Conservation (phyloP, 2,888 invertebrate genomes). For the Pseudococcus longispinus region DNA sequence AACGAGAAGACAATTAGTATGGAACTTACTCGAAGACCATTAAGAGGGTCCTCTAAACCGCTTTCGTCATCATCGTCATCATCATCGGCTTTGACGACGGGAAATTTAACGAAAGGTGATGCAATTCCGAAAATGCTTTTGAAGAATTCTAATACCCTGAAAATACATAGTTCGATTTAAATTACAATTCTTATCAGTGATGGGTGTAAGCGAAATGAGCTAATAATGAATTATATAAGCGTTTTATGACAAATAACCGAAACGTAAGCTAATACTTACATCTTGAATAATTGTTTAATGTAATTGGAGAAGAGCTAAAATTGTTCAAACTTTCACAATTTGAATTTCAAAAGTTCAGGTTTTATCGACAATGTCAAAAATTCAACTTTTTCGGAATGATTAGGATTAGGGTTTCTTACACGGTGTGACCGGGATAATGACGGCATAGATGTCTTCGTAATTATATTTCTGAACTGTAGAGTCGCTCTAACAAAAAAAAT, state of each 20-base stretch:
- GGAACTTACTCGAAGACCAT: slow-evolving; percentile 17
- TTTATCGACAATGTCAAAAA: slow-evolving; percentile 31
- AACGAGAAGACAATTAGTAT: no score
- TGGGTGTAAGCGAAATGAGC: background rate
- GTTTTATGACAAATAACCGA: background rate
- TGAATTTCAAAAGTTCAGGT: background rate
- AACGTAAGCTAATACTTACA: background rate
- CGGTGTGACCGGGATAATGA: background rate
- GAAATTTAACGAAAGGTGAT: slow-evolving; percentile 45
- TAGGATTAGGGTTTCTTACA: background rate
- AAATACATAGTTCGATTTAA: background rate
- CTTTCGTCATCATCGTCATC: slow-evolving; percentile 53
- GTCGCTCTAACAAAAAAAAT: no score
- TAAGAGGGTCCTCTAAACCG: slow-evolving; percentile 39
- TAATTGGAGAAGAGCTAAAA: background rate
- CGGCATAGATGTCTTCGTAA: no score
- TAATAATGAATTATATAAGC: background rate
- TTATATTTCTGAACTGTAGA: background rate
- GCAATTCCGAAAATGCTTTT: slow-evolving; percentile 40
- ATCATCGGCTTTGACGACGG: slow-evolving; percentile 48
- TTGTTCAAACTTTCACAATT: background rate
- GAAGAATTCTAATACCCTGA: slow-evolving; percentile 54
- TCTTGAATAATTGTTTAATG: background rate
- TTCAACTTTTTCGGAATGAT: background rate
- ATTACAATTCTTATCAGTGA: background rate